These are phyloP conservation scores for Anseranas semipalmata DNA, from an alignment of 2,113 vertebrate species.

Conservation along the genomic window DNA sequence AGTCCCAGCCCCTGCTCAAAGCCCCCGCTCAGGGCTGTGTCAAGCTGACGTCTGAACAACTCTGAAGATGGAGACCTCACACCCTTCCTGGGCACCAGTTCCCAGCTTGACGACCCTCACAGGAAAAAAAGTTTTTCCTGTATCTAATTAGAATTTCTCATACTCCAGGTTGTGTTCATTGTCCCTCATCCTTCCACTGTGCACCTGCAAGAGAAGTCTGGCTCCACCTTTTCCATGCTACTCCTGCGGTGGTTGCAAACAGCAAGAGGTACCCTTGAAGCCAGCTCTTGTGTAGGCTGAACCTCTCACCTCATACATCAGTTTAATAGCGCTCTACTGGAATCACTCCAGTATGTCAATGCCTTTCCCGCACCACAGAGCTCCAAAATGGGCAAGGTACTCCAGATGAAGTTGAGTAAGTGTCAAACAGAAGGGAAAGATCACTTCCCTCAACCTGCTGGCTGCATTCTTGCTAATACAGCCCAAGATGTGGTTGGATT, in stretches of 20 bases:
- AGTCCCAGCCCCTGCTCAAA: neutral
- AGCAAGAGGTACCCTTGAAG: neutral
- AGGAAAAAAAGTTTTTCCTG: neutral
- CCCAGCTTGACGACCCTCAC: neutral
- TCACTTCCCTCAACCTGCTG: neutral
- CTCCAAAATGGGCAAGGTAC: neutral
- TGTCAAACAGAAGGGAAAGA: neutral
- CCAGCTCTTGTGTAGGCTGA: neutral
- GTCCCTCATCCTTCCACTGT: neutral
- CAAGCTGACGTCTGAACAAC: neutral
- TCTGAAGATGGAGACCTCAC: neutral
- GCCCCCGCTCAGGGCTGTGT: neutral
- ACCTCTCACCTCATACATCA: neutral
- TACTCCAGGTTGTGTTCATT: neutral
- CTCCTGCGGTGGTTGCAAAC: neutral
- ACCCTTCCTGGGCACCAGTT: neutral
- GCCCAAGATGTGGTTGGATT: neutral
- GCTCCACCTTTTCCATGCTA: neutral
- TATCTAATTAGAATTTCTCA: neutral
- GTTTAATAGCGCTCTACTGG: neutral
- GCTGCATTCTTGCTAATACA: neutral
- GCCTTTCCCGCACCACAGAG: neutral
- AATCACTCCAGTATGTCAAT: neutral
- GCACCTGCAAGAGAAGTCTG: neutral
- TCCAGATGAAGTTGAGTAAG: neutral